Evolutionary conservation across 2,797 vertebrate genomes (phyloP).

Genomic region (Gambusia yucatana): DNA sequence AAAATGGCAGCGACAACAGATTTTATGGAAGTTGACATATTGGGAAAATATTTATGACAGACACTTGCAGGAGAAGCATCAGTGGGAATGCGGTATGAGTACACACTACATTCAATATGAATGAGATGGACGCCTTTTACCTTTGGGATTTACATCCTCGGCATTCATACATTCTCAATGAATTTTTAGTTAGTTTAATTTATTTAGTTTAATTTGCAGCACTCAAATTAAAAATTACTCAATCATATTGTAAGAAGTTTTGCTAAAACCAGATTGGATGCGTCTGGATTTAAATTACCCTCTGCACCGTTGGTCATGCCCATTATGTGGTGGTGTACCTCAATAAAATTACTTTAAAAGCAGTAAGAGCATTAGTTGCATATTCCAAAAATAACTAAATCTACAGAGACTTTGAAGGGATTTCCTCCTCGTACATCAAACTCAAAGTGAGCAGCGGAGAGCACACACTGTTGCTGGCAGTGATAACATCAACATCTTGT

Average conservation of each 20-base stretch:
- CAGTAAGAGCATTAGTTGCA: neutral
- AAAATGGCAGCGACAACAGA: constrained; percentile 42
- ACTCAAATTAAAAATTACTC: neutral
- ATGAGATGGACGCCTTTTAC: constrained; percentile 1
- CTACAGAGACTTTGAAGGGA: neutral
- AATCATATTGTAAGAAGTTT: neutral
- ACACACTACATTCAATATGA: neutral
- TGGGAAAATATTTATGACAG: constrained; percentile 28
- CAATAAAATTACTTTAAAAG: neutral
- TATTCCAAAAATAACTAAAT: neutral
- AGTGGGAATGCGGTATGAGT: neutral
- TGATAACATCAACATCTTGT: constrained; percentile 44
- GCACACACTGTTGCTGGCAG: constrained; percentile 33
- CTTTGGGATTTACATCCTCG: neutral
- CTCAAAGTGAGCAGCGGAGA: constrained; percentile 15
- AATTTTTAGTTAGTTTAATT: neutral
- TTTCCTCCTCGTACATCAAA: constrained; percentile 1
- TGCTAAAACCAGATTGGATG: neutral
- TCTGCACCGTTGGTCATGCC: neutral
- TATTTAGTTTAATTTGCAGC: too few species aligned
- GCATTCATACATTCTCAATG: neutral
- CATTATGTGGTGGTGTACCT: neutral
- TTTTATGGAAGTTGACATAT: constrained; percentile 32
- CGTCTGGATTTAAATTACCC: neutral
- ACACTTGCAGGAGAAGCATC: constrained; percentile 14